Evolutionary conservation across 2,113 vertebrate genomes (phyloP).

Genomic region (Oryzias celebensis): DNA sequence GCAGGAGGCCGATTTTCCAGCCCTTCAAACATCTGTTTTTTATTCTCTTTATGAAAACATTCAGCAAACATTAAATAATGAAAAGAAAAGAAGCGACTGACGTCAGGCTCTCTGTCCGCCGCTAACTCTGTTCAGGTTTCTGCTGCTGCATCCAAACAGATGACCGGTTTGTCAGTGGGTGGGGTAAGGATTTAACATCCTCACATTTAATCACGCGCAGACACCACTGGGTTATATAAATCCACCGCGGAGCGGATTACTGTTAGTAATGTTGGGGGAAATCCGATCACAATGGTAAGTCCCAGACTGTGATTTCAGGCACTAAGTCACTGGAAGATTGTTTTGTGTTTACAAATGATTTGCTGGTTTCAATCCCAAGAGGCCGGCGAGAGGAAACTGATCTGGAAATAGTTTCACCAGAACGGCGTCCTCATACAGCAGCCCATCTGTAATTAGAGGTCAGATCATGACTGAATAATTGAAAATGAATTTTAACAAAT

Average conservation of each 20-base stretch:
- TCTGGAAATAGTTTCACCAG: background rate
- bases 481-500: background rate
- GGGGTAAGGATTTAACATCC: constrained; percentile 50
- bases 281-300: constrained; percentile 58
- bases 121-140: constrained; percentile 15
- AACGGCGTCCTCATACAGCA: background rate
- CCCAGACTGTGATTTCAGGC: constrained; percentile 20
- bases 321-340: constrained; percentile 23
- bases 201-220: constrained; percentile 58
- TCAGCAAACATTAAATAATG: fast-evolving
- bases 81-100: background rate
- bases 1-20: background rate
- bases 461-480: background rate
- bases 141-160: constrained; percentile 12
- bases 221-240: constrained; percentile 67
- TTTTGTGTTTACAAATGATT: constrained; percentile 7
- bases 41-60: background rate
- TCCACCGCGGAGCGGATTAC: constrained; percentile 66
- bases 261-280: constrained; percentile 17
- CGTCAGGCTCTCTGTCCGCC: background rate
- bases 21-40: background rate
- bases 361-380: background rate
- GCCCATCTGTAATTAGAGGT: background rate
- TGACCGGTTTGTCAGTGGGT: constrained; percentile 15
- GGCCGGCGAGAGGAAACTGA: background rate